A percentile compares a stretch with the other conserved stretches of the same genome.
These are phyloP conservation scores for Acanthochromis polyacanthus DNA, from an alignment of 2,113 vertebrate species.

Conservation along the genomic window DNA sequence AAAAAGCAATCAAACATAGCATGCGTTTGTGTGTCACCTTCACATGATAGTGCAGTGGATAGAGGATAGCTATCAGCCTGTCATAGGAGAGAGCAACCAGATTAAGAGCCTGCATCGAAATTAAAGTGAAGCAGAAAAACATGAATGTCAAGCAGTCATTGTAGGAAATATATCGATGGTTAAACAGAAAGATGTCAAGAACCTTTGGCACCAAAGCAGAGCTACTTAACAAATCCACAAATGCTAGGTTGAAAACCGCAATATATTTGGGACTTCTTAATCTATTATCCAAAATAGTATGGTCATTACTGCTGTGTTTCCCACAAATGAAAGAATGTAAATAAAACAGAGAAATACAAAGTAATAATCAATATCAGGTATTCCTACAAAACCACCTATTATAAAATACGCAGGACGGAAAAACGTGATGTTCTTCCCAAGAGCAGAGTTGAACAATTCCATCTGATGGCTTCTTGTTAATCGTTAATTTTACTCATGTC, in stretches of 20 bases:
- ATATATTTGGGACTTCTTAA: constrained; percentile 79
- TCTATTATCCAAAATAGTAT: constrained; percentile 65
- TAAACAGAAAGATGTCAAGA: constrained; percentile 75
- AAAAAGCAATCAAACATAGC: constrained; percentile 41
- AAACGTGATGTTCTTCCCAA: constrained; percentile 63
- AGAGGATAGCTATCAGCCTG: constrained; percentile 78
- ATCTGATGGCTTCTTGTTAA: constrained; percentile 10
- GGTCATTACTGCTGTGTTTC: constrained; percentile 66
- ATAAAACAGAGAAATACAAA: constrained; percentile 74
- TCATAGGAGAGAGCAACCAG: constrained; percentile 78
- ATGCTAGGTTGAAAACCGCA: constrained; percentile 77
- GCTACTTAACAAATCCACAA: constrained; percentile 75
- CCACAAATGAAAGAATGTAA: constrained; percentile 69
- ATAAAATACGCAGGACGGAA: constrained; percentile 72
- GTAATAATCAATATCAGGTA: constrained; percentile 70
- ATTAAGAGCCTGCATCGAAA: constrained; percentile 76
- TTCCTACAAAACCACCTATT: constrained; percentile 69
- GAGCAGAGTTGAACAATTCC: constrained; percentile 52
- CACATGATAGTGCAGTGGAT: constrained; percentile 67
- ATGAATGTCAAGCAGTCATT: constrained; percentile 68
- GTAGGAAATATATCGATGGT: constrained; percentile 68
- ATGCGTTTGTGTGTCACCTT: constrained; percentile 68
- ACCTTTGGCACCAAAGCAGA: constrained; percentile 76
- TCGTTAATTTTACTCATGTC: background rate
- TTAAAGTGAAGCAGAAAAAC: constrained; percentile 76